A percentile compares a stretch with the other conserved stretches of the same genome.
Evolutionary conservation across 2,113 vertebrate genomes (phyloP).

Genomic region (Phaetusa simplex): DNA sequence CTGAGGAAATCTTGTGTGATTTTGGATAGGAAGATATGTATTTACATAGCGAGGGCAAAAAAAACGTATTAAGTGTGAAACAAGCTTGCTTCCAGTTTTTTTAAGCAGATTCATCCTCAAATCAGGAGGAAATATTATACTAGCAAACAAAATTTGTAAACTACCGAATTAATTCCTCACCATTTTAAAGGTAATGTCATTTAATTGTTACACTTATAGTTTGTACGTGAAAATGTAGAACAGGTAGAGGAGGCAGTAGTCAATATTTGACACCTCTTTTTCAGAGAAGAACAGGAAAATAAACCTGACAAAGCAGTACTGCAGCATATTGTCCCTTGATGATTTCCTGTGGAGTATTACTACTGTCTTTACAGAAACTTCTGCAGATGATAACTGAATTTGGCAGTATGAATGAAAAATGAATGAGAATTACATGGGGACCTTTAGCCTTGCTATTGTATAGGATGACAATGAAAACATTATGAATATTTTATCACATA

Average conservation of each 20-base stretch:
- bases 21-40: background rate
- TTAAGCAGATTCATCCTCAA: background rate
- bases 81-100: background rate
- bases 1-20: background rate
- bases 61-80: background rate
- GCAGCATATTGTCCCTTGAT: background rate
- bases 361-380: background rate
- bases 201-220: background rate
- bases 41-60: background rate
- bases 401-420: background rate
- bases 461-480: background rate
- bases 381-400: background rate
- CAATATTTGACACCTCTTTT: background rate
- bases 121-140: background rate
- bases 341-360: background rate
- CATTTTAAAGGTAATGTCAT: background rate
- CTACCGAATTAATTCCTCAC: background rate
- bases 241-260: background rate
- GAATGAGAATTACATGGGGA: background rate
- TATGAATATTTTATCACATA: background rate
- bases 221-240: background rate
- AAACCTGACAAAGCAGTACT: background rate
- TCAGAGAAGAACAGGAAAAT: background rate
- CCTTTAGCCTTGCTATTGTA: background rate
- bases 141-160: background rate